Conservation (phyloP, 2,888 invertebrate genomes). For the Cheilosia variabilis region DNA sequence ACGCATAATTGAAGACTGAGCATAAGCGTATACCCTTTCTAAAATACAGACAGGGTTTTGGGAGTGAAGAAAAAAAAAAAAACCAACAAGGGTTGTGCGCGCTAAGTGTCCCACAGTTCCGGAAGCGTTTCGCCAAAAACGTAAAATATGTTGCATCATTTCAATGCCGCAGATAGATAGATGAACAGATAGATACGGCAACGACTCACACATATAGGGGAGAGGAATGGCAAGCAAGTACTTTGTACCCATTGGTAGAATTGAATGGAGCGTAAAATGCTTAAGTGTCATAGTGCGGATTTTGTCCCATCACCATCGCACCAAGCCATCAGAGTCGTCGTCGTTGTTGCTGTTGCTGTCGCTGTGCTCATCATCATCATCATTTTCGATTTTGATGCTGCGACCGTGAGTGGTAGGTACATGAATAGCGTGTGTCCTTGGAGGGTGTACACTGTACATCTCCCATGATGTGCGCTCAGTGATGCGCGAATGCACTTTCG, state of each 20-base stretch:
- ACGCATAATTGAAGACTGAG: conserved; percentile 68
- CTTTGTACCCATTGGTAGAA: conserved; percentile 65
- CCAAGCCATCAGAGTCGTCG: conserved; percentile 14
- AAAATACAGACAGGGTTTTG: conserved; percentile 1
- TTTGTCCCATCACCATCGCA: conserved; percentile 60
- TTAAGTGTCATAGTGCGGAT: conserved; percentile 75
- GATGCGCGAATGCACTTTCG: conserved; percentile 75
- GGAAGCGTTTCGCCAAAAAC: conserved; percentile 62
- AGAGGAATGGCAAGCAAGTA: conserved; percentile 45
- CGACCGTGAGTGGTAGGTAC: background rate
- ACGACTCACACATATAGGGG: background rate
- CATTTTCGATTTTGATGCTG: conserved; percentile 72
- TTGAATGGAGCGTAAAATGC: conserved; percentile 75
- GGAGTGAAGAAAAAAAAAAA: background rate
- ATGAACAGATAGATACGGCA: background rate
- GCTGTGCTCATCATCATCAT: conserved; percentile 50
- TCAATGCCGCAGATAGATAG: conserved; percentile 46
- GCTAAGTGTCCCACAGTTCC: conserved; percentile 41
- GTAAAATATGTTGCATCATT: conserved; percentile 67
- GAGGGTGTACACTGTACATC: conserved; percentile 40
- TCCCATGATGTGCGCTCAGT: conserved; percentile 64
- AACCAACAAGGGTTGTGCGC: background rate
- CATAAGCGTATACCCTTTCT: conserved; percentile 1
- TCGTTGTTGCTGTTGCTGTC: background rate
- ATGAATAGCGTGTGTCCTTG: conserved; percentile 31